phyloP scores from a whole-genome alignment of 2,888 invertebrate species.

The Eupithecia dodoneata region DNA sequence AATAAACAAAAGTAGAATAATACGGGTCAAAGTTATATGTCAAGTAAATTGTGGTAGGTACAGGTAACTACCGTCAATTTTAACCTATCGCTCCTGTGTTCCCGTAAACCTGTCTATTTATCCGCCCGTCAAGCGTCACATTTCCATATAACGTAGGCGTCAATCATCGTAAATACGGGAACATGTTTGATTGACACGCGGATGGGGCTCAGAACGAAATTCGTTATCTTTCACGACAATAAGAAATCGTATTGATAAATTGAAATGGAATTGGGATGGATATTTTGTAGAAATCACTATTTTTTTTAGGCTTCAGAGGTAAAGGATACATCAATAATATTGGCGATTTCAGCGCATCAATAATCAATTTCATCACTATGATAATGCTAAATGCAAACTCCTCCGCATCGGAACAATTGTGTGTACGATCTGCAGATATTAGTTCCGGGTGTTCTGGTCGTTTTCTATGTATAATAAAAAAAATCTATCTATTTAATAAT shows the following conservation, averaged over 20 bases:
- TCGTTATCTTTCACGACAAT: conserved; percentile 32
- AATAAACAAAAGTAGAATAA: no score
- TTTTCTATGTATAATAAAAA: no score
- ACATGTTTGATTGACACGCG: conserved; percentile 33
- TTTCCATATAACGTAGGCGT: conserved; percentile 26
- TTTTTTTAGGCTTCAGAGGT: neutral
- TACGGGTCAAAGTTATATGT: no score
- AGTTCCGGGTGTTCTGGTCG: no score
- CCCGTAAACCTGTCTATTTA: neutral
- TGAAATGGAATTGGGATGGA: neutral
- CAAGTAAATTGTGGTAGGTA: neutral
- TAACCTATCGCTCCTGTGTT: neutral
- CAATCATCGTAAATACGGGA: conserved; percentile 32
- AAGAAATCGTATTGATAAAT: conserved; percentile 14
- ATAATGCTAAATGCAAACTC: no score
- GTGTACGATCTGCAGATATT: no score
- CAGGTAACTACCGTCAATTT: neutral
- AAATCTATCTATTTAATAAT: no score
- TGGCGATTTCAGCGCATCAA: neutral
- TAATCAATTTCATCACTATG: neutral
- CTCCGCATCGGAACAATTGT: no score
- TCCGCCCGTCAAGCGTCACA: conserved; percentile 1
- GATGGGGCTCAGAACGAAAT: conserved; percentile 22
- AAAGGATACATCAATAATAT: neutral
- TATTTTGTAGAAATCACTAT: neutral